Evolutionary conservation across 2,888 invertebrate genomes (phyloP), one percentile per base, ranked within the genome.

Genomic region (Lasioglossum leucozonium): DNA sequence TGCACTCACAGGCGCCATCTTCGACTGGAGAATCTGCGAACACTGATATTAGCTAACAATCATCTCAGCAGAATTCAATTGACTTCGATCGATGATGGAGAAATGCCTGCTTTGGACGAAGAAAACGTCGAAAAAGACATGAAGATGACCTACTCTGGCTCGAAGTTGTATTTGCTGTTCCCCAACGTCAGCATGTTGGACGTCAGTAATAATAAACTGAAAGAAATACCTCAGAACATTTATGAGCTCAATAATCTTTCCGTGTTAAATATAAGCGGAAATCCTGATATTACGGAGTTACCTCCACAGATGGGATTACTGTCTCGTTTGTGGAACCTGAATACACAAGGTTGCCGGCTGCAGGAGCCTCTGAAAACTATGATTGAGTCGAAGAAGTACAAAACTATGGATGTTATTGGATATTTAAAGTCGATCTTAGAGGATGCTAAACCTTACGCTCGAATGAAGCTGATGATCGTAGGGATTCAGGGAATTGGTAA

Each of bases 391-490:
- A 99, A 99, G 92, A 97, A 98, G 90, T 98, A 98, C 95, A 99
- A 99, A 95, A 99, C 99, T 0, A 98, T 98, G 97, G 99, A 99
- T 94, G 97, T 98, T 40, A 97, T 99, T 72, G 98, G 98, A 0
- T 99, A 99, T 94, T 96, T 99, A 30, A 98, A 99, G 95, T 97
- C 97, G 0, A 98, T 97, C 30, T 95, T 97, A 88, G 98, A 98
- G 94, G 98, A 98, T 95, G 99, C 99, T 0, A 97, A 98, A 91
- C 98, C 98, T 0, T 99, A 99, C 95, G 98, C 99, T 0, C 96
- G 99, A 79, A 98, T 99, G 98, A 99, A 99, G 95, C 96, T 99
- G 30, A 99, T 99, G 98, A 97, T 99, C 74, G 99, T 99, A 0
- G 99, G 99, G 0, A 97, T 98, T 2, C 98, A 99, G 95, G 97